Evolutionary conservation across 1,140 invertebrate species (phyloP).

Genomic region (Helicoverpa zea): DNA sequence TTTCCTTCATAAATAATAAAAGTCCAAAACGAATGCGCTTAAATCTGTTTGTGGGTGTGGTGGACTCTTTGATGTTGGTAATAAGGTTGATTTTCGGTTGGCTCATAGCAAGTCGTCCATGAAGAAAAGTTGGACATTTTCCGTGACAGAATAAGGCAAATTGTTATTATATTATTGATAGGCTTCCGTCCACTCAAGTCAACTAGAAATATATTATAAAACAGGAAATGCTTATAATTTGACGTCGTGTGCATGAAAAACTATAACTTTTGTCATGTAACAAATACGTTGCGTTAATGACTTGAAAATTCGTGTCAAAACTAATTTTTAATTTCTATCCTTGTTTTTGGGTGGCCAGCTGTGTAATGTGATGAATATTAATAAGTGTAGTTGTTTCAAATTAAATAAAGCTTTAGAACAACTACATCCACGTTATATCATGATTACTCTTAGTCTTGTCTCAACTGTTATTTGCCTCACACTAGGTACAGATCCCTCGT

Average conservation of each 20-base stretch:
- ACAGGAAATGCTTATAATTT: constrained; percentile 50
- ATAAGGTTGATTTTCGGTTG: constrained; percentile 35
- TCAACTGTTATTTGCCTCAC: too few relatives aligned
- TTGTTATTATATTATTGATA: constrained; percentile 49
- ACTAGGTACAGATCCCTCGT: too few relatives aligned
- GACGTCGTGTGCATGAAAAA: constrained; percentile 36
- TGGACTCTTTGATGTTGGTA: not conserved
- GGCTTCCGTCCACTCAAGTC: constrained; percentile 40
- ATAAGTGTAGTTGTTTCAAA: too few relatives aligned
- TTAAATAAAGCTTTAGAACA: too few relatives aligned
- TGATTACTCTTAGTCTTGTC: too few relatives aligned
- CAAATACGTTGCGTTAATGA: constrained; percentile 39
- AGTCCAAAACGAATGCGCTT: not conserved
- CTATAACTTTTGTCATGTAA: constrained; percentile 42
- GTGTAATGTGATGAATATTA: too few relatives aligned
- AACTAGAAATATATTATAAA: constrained; percentile 44
- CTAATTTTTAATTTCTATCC: constrained; percentile 9
- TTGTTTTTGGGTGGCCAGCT: not conserved
- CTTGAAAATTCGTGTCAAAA: constrained; percentile 27
- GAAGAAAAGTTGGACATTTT: constrained; percentile 34
- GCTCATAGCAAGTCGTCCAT: not conserved
- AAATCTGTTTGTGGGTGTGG: not conserved
- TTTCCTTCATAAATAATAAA: constrained; percentile 49
- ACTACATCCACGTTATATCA: too few relatives aligned
- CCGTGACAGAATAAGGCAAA: constrained; percentile 52